Base-by-base conservation (phyloP, 2,113 vertebrate genomes). In the Carassius carassius region DNA sequence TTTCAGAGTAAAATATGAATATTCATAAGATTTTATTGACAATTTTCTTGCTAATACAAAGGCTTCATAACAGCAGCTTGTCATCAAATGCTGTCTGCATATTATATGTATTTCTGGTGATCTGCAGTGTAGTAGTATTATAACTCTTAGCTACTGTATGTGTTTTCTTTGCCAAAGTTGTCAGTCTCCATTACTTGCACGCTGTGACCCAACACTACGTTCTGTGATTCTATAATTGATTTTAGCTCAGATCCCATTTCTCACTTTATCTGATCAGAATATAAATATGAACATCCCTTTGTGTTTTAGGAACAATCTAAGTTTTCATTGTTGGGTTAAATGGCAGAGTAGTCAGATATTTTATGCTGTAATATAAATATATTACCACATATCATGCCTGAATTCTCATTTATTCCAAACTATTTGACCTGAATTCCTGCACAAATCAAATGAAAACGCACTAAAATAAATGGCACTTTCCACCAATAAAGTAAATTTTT, bases 201-300 rank as follows among this genome's bases (percentile, higher is more conserved):
- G 2, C 19, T 58, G 32, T 32, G 32, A 32, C 51, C 17, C 9
- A 21, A 5, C 67, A 70, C 67, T 78, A 16, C 1, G 13, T 60
- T 78, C 54, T 78, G 54, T 10, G 21, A 60, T 78, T 32, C 21
- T 62, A 37, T 41, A n/a, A 78, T 78, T 16, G 76, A 60, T 78
- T 78, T n/a, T 37, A 60, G 21, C 54, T 78, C 75, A 10, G 51
- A 60, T 60, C 19, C 21, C 3, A 56, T 76, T 77, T 56, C 49
- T 77, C 51, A 77, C 47, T 78, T 78, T 60, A 4, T 41, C 6
- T 37, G 29, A 32, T 19, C 47, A 32, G n/a, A 54, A 51, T 29
- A 51, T 54, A 14, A n/a, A 37, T 37, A 62, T 60, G 56, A 60
- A 21, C 56, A 70, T 4, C 13, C 17, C 21, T 56, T 56, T 77